These are phyloP conservation scores for Rhyzopertha dominica DNA, from an alignment of 1,140 invertebrate species.

Conservation along the genomic window DNA sequence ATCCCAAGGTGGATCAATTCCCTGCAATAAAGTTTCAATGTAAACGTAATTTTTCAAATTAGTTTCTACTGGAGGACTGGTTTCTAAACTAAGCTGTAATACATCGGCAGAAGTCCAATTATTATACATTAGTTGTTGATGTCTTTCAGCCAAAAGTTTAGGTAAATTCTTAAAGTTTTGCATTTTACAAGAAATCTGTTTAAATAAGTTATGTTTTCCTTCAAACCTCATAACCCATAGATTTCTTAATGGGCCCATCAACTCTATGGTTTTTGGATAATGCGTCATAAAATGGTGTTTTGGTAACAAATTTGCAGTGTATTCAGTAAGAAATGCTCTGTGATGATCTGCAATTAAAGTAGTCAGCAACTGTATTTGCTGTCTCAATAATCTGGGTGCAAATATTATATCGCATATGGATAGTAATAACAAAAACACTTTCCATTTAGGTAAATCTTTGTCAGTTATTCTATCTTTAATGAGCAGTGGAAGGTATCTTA, in stretches of 20 bases:
- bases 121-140: conserved; percentile 5
- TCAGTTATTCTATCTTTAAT: neutral
- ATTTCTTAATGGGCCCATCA: neutral
- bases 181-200: neutral
- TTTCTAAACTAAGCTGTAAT: no score
- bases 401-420: conserved; percentile 1
- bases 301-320: conserved; percentile 1
- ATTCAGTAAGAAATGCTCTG: neutral
- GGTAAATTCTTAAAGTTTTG: conserved; percentile 5
- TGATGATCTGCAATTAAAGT: neutral
- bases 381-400: neutral
- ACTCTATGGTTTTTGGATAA: neutral
- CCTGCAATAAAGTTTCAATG: no score
- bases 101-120: no score
- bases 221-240: neutral
- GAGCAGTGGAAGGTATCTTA: conserved; percentile 1
- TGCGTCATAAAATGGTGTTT: conserved; percentile 3
- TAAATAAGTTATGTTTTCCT: conserved; percentile 6
- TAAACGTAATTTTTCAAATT: no score
- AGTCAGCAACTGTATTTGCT: neutral
- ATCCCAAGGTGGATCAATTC: no score
- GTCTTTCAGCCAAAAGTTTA: conserved; percentile 3
- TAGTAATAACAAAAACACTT: neutral
- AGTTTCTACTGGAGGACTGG: no score
- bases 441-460: neutral